These are phyloP conservation scores for Urocyon cinereoargenteus DNA, from an alignment of 2,797 vertebrate genomes.

Conservation along the genomic window DNA sequence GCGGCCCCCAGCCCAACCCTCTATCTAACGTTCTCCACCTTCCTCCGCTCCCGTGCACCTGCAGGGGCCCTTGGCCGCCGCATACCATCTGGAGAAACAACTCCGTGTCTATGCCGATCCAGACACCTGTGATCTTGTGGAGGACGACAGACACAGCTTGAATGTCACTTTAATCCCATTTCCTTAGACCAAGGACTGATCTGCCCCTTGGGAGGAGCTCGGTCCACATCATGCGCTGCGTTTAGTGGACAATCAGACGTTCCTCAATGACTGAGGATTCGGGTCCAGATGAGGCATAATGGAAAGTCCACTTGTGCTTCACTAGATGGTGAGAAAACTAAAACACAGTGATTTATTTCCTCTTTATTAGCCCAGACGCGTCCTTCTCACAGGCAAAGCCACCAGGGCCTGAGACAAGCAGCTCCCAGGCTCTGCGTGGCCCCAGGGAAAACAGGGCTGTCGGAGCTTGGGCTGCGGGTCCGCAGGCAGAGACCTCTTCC, in stretches of 20 bases:
- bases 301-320: constrained; percentile 53
- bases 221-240: not conserved
- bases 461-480: not conserved
- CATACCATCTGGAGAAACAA: not conserved
- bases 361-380: not conserved
- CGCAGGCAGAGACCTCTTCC: not conserved
- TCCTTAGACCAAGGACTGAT: not conserved
- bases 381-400: constrained; percentile 39
- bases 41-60: not conserved
- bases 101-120: not conserved
- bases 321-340: not conserved
- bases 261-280: not conserved
- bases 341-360: constrained; percentile 59
- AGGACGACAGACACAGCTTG: not conserved
- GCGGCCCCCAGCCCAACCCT: rapidly evolving
- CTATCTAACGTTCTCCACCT: not conserved
- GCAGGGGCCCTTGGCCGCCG: not conserved
- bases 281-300: not conserved
- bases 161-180: not conserved
- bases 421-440: not conserved
- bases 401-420: not conserved
- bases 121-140: not conserved
- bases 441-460: not conserved
- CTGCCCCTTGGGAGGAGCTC: not conserved
- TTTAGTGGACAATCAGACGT: not conserved